Base-by-base conservation (phyloP, 2,797 vertebrate species). In the Phalanger gymnotis region DNA sequence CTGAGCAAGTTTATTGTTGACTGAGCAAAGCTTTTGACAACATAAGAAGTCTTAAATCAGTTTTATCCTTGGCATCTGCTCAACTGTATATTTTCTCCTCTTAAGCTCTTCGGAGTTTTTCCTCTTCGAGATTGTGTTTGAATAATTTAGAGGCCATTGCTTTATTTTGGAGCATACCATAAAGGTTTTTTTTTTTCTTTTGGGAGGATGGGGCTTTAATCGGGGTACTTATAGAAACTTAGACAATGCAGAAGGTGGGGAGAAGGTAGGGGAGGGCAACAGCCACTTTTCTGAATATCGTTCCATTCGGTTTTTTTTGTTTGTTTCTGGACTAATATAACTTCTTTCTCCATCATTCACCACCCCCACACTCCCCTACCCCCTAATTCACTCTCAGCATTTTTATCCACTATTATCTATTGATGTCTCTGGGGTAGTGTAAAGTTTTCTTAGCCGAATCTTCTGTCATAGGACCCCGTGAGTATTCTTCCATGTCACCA, bases 1-100 rank as follows among this genome's bases (percentile, higher is more conserved):
- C 90, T 54, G 94, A 95, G 56, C 95, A 94, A 96, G 91, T 95
- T 91, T 93, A n/a, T 52, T 90, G 93, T 97, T 97, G 95, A 90
- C 92, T 51, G 95, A 95, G 92, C 96, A 61, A 91, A 95, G 66
- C 57, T 93, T 93, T 96, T 25, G 53, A 54, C 92, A 16, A 90
- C 53, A 91, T 87, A 58, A 90, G 95, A 95, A 90, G 55, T 89
- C 95, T 91, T 5, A 1, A 94, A 55, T 94, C 57, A 4, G 61
- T 91, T 92, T 95, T 95, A 53, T n/a, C 40, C 27, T 53, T 95
- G 97, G 92, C 94, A 3, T 91, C 91, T 95, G 81, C 94, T 97
- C 93, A 96, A 57, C 90, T 55, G 27, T 90, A 22, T 91, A 40
- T 91, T 91, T 87, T 91, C 9, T 6, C 14, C 51, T 94, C 30